phyloP scores from a whole-genome alignment of 2,888 invertebrate species.

The Lydus trimaculatus region DNA sequence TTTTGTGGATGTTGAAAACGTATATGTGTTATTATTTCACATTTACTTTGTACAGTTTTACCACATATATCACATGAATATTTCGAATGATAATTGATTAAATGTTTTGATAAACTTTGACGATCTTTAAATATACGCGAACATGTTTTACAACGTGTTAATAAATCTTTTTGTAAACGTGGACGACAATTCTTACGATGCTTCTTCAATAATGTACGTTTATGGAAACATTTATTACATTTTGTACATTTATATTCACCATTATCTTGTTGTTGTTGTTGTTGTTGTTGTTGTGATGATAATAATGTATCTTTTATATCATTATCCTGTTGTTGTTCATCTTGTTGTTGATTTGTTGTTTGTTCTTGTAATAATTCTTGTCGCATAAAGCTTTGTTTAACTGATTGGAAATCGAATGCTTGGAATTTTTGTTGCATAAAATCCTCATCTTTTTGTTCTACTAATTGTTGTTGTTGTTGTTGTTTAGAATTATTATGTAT shows the following conservation, averaged over 20 bases:
- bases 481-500: conserved; percentile 58
- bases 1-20: conserved; percentile 65
- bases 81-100: conserved; percentile 65
- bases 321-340: conserved; percentile 37
- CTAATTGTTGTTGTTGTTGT: conserved; percentile 20
- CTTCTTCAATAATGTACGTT: conserved; percentile 64
- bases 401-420: conserved; percentile 53
- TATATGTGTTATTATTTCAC: conserved; percentile 67
- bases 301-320: conserved; percentile 58
- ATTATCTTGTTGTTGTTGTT: conserved; percentile 47
- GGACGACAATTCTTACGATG: conserved; percentile 66
- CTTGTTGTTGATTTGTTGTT: conserved; percentile 36
- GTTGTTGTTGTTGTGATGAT: conserved; percentile 58
- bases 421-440: conserved; percentile 56
- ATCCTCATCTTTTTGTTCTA: conserved; percentile 45
- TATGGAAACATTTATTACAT: conserved; percentile 66
- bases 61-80: conserved; percentile 65
- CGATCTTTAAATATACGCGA: conserved; percentile 66
- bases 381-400: conserved; percentile 54
- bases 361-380: conserved; percentile 51
- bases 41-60: conserved; percentile 64
- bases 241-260: conserved; percentile 64
- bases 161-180: conserved; percentile 62
- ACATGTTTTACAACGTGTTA: conserved; percentile 66
- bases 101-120: conserved; percentile 64